Evolutionary conservation across 1,140 invertebrate species (phyloP).

Genomic region (Camponotus vicinus): DNA sequence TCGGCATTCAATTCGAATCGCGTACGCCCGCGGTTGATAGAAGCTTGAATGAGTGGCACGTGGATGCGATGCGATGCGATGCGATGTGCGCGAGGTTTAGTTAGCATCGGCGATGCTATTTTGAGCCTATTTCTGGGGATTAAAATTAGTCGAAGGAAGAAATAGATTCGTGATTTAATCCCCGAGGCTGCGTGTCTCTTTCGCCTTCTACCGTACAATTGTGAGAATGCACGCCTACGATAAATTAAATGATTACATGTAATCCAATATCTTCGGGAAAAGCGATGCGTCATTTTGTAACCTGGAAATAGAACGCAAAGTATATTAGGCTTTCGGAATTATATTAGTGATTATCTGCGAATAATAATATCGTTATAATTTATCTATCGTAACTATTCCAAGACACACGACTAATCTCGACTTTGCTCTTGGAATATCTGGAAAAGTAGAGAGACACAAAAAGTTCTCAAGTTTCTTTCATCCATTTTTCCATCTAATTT

Average conservation of each 20-base stretch:
- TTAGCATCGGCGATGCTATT: conserved; percentile 47
- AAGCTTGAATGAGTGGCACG: conserved; percentile 65
- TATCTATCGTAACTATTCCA: neutral
- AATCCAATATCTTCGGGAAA: conserved; percentile 13
- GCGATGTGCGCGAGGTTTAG: conserved; percentile 36
- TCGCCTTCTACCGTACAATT: too few relatives aligned
- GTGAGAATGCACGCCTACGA: neutral
- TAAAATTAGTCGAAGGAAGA: conserved; percentile 45
- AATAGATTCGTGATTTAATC: conserved; percentile 25
- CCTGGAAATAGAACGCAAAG: conserved; percentile 9
- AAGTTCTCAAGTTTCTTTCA: neutral
- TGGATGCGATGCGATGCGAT: conserved; percentile 46
- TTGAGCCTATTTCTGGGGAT: conserved; percentile 21
- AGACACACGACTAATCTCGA: neutral
- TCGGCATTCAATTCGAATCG: conserved; percentile 78
- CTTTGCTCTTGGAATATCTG: neutral
- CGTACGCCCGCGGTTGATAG: conserved; percentile 65
- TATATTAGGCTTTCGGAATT: conserved; percentile 1
- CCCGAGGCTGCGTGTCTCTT: too few relatives aligned
- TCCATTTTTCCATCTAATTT: neutral
- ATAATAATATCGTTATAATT: neutral
- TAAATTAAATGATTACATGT: conserved; percentile 42
- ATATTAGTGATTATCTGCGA: neutral
- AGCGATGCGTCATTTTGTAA: neutral
- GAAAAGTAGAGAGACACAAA: neutral